Evolutionary conservation across 2,797 vertebrate genomes (phyloP), one percentile per base, ranked within the genome.

Genomic region (Poecilia velifera): DNA sequence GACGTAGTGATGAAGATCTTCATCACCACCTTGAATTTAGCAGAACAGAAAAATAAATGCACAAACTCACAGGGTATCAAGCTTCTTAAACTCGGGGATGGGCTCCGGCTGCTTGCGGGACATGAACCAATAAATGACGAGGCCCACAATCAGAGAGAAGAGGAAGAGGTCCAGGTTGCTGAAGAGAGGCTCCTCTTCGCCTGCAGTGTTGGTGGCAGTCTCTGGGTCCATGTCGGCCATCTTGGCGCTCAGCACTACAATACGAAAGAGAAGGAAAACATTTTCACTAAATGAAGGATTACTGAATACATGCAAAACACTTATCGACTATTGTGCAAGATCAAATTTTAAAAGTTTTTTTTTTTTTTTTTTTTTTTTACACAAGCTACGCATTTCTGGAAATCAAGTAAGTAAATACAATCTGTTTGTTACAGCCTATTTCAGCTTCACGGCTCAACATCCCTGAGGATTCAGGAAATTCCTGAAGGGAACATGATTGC

Each of bases 91-190:
- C 36, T 99, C 98, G 0, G 97, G 97, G 34, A 98, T 77, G 73
- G 97, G 96, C 16, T 98, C 97, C 0, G 97, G 95, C 87, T 98
- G 98, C 95, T 98, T 98, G 82, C 97, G 96, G 87, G 97, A 97
- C 91, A 98, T 92, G 83, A 97, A 95, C 97, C 97, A 99, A 90
- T 98, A 99, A 49, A 98, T 93, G 7, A 97, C 68, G 1, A 98
- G 84, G 0, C 97, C 97, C 0, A 94, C 64, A 31, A 99, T 97
- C 77, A 99, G 87, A 0, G 98, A 96, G 90, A 99, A 95, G 86
- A 99, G 95, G 83, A 99, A 94, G 85, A 99, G 66, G 25, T 99
- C 98, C 0, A 95, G 93, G 91, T 91, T 96, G 93, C 97, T 97
- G 90, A 99, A 94, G n/a, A 97, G 82, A 43, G 95, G 80, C 73